Evolutionary conservation across 1,140 invertebrate species (phyloP).

Genomic region (Calephelis virginiensis): DNA sequence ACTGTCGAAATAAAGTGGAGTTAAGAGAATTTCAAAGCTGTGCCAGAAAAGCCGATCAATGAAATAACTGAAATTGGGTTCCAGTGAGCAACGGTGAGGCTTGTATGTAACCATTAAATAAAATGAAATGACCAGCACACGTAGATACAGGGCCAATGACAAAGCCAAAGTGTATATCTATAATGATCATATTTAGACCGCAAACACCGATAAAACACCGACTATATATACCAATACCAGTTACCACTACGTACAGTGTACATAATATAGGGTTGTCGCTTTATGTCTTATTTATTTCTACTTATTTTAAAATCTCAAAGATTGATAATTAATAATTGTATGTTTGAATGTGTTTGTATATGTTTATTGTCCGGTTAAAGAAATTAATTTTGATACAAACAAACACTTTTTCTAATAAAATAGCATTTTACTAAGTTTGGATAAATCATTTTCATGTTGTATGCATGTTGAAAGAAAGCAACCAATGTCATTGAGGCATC

Average conservation of each 20-base stretch:
- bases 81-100: neutral
- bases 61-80: slow-evolving; percentile 3
- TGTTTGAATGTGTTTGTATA: too few relatives aligned
- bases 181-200: slow-evolving; percentile 1
- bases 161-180: slow-evolving; percentile 2
- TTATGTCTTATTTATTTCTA: neutral
- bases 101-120: slow-evolving; percentile 14
- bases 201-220: neutral
- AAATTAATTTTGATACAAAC: too few relatives aligned
- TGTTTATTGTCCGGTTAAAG: too few relatives aligned
- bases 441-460: too few relatives aligned
- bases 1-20: too few relatives aligned
- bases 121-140: slow-evolving; percentile 1
- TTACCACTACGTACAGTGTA: neutral
- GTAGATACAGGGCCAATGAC: slow-evolving; percentile 1
- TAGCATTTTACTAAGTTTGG: too few relatives aligned
- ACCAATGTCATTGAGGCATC: too few relatives aligned
- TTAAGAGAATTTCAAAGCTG: neutral
- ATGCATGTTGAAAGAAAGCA: too few relatives aligned
- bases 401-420: too few relatives aligned
- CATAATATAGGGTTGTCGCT: slow-evolving; percentile 6
- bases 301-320: too few relatives aligned
- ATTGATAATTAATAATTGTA: too few relatives aligned
- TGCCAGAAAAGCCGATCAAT: neutral
- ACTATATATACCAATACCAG: neutral